phyloP scores from a whole-genome alignment of 2,888 invertebrate species.

The Dolichomitus sp. region DNA sequence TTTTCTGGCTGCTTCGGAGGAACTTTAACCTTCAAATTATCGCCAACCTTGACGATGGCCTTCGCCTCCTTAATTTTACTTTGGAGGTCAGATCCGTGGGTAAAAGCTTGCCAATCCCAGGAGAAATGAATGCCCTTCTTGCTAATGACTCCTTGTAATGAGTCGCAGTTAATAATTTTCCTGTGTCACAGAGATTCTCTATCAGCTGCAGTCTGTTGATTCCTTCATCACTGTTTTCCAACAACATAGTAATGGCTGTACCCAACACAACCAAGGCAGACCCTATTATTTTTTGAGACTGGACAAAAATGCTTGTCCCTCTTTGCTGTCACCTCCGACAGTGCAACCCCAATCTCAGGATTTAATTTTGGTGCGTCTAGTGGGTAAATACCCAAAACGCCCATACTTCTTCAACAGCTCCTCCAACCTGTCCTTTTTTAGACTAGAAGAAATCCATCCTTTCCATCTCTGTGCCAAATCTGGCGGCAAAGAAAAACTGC shows the following conservation, averaged over 20 bases:
- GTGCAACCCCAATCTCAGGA: background rate
- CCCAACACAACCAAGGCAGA: conserved; percentile 15
- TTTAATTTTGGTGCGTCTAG: conserved; percentile 19
- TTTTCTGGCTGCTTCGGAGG: conserved; percentile 16
- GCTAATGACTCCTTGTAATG: conserved; percentile 38
- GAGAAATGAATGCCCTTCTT: conserved; percentile 50
- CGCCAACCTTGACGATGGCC: conserved; percentile 37
- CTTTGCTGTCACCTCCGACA: background rate
- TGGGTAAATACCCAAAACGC: background rate
- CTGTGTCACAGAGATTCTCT: conserved; percentile 34
- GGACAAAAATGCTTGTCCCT: conserved; percentile 10
- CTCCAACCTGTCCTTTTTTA: conserved; percentile 5
- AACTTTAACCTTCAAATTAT: conserved; percentile 34
- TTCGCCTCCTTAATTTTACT: conserved; percentile 46
- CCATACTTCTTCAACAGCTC: conserved; percentile 30
- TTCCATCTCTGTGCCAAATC: conserved; percentile 26
- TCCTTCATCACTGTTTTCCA: background rate
- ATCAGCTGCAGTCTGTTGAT: conserved; percentile 18
- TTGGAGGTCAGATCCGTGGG: conserved; percentile 19
- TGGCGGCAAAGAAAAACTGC: background rate
- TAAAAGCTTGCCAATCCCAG: conserved; percentile 36
- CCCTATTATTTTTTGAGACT: conserved; percentile 11
- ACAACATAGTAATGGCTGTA: background rate
- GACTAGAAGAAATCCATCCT: conserved; percentile 16
- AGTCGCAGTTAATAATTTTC: conserved; percentile 29